Conservation (phyloP, 2,113 vertebrate genomes). For the Excalfactoria chinensis region DNA sequence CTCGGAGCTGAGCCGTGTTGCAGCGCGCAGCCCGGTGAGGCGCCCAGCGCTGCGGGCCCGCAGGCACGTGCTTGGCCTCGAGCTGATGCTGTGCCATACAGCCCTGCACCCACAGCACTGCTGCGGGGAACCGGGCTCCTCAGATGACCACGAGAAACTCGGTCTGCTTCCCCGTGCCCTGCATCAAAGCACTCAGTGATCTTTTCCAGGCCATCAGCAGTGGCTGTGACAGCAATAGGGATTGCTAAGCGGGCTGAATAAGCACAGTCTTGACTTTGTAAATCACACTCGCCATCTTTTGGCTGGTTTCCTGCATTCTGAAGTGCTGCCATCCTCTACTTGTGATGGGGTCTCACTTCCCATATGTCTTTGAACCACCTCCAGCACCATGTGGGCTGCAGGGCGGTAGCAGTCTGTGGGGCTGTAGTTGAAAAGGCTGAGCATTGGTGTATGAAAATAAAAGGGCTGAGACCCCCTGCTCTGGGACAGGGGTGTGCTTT, state of each 20-base stretch:
- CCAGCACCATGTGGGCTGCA: slow-evolving; percentile 45
- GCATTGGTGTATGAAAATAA: neutral
- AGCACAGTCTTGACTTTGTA: neutral
- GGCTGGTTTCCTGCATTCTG: slow-evolving; percentile 1
- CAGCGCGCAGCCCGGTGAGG: too few relatives aligned
- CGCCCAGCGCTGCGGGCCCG: neutral
- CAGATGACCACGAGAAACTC: neutral
- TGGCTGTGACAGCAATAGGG: neutral
- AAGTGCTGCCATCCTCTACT: neutral
- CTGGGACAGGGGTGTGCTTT: neutral
- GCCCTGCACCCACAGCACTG: neutral
- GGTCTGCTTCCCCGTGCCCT: neutral
- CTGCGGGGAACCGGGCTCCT: neutral
- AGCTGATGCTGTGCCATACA: neutral
- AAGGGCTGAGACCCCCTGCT: neutral
- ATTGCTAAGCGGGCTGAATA: neutral
- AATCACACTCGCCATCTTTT: neutral
- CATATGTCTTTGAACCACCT: slow-evolving; percentile 41
- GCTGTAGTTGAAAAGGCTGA: neutral
- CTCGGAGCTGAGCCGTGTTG: neutral
- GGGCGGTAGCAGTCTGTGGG: neutral
- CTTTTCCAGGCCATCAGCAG: neutral
- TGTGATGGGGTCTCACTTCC: slow-evolving; percentile 20
- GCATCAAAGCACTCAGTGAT: neutral
- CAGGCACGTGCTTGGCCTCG: neutral